phyloP scores from a whole-genome alignment of 2,113 vertebrate species.

The Aspidoscelis tigris region DNA sequence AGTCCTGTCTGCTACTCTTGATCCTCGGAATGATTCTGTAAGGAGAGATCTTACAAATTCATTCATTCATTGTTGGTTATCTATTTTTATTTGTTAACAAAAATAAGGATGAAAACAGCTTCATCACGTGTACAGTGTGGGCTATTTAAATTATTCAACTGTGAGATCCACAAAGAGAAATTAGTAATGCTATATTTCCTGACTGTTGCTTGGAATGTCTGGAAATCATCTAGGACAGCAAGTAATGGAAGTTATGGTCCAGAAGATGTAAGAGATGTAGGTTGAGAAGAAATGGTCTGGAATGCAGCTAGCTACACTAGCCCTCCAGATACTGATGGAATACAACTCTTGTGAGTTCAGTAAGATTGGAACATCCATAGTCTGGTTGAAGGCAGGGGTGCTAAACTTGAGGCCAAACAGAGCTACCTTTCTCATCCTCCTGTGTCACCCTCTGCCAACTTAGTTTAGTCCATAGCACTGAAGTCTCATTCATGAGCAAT shows the following conservation, averaged over 20 bases:
- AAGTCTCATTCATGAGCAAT: background rate
- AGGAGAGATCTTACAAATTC: accelerated
- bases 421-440: too few species aligned
- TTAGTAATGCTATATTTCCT: accelerated
- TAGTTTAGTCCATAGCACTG: background rate
- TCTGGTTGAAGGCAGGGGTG: too few species aligned
- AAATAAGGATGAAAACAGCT: background rate
- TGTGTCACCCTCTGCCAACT: too few species aligned
- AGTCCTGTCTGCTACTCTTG: background rate
- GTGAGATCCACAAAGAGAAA: background rate
- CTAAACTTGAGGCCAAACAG: too few species aligned
- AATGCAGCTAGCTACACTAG: background rate
- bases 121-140: background rate
- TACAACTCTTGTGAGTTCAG: too few species aligned
- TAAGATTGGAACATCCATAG: too few species aligned
- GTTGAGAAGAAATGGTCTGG: background rate
- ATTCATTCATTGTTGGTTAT: background rate
- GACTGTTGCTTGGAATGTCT: background rate
- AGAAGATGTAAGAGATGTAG: background rate
- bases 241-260: background rate
- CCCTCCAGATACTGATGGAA: too few species aligned
- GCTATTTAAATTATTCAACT: background rate
- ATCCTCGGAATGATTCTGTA: background rate
- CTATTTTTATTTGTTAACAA: background rate
- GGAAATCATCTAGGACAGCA: background rate